Conservation (phyloP, 2,888 invertebrate genomes). For the Agrochola lota region DNA sequence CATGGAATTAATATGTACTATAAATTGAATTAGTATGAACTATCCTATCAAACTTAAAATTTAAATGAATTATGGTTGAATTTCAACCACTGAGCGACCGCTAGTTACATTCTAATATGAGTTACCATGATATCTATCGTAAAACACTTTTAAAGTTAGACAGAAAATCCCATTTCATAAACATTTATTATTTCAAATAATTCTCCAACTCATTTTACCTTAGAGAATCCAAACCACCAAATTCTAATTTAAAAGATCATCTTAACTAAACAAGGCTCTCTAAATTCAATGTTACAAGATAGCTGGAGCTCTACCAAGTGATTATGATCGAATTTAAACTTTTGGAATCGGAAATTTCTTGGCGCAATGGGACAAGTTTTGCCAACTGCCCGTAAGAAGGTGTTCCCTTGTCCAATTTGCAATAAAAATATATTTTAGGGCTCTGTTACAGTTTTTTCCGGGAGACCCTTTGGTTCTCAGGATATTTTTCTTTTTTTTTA, state of each 20-base stretch:
- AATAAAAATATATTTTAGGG: slow-evolving; percentile 57
- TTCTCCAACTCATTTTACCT: not conserved
- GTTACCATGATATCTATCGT: too few species aligned
- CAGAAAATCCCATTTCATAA: not conserved
- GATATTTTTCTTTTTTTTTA: too few species aligned
- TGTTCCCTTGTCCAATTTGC: slow-evolving; percentile 62
- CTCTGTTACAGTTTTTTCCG: slow-evolving; percentile 3
- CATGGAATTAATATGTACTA: too few species aligned
- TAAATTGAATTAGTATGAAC: too few species aligned
- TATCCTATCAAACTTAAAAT: too few species aligned
- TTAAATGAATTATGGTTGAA: too few species aligned
- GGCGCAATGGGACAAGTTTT: slow-evolving; percentile 62
- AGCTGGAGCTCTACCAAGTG: slow-evolving; percentile 54
- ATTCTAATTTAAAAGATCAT: slow-evolving; percentile 43
- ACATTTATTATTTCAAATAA: not conserved
- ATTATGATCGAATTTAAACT: slow-evolving; percentile 70
- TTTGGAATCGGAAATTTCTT: slow-evolving; percentile 57
- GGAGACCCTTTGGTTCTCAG: not conserved
- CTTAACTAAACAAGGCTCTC: slow-evolving; percentile 45
- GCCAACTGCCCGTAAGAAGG: slow-evolving; percentile 49
- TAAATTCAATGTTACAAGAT: slow-evolving; percentile 61
- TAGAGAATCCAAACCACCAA: not conserved
- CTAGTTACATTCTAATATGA: too few species aligned
- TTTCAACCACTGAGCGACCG: too few species aligned
- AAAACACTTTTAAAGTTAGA: too few species aligned